phyloP scores from a whole-genome alignment of 1,140 invertebrate genomes.

The Drosophila pruinosa region DNA sequence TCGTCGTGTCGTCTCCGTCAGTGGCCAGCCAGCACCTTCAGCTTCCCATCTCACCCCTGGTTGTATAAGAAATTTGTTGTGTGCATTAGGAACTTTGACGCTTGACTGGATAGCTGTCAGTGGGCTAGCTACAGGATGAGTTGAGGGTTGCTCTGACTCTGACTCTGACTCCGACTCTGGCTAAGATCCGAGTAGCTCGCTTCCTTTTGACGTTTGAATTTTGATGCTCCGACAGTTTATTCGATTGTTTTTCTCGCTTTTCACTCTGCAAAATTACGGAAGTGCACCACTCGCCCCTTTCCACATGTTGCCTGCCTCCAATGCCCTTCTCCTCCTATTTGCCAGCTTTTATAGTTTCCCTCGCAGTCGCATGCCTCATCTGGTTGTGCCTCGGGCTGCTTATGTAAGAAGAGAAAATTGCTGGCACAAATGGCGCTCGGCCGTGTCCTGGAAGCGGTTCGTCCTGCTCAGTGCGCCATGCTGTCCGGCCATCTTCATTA shows the following conservation, averaged over 20 bases:
- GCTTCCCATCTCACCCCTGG: not conserved
- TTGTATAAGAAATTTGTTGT: conserved; percentile 81
- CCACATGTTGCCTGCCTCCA: not conserved
- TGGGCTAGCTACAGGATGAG: conserved; percentile 37
- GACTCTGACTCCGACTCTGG: no score
- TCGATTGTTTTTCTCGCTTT: conserved; percentile 80
- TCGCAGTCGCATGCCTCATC: conserved; percentile 30
- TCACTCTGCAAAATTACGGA: conserved; percentile 70
- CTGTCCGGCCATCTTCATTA: conserved; percentile 76
- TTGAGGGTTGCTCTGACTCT: not conserved
- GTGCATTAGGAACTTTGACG: conserved; percentile 82
- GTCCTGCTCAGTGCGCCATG: conserved; percentile 53
- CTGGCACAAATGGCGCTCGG: conserved; percentile 67
- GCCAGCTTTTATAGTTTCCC: not conserved
- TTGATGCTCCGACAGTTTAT: conserved; percentile 81
- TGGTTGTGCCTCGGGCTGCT: conserved; percentile 39
- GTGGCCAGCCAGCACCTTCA: conserved; percentile 47
- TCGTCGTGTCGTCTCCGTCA: conserved; percentile 45
- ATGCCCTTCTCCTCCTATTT: not conserved
- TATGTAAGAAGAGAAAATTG: conserved; percentile 76
- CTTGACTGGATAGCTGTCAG: conserved; percentile 78
- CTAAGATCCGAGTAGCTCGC: conserved; percentile 12
- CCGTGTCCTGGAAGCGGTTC: conserved; percentile 19
- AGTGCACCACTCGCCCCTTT: conserved; percentile 64
- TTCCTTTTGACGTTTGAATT: conserved; percentile 78